phyloP scores from a whole-genome alignment of 2,797 vertebrate species.

The Zonotrichia albicollis region DNA sequence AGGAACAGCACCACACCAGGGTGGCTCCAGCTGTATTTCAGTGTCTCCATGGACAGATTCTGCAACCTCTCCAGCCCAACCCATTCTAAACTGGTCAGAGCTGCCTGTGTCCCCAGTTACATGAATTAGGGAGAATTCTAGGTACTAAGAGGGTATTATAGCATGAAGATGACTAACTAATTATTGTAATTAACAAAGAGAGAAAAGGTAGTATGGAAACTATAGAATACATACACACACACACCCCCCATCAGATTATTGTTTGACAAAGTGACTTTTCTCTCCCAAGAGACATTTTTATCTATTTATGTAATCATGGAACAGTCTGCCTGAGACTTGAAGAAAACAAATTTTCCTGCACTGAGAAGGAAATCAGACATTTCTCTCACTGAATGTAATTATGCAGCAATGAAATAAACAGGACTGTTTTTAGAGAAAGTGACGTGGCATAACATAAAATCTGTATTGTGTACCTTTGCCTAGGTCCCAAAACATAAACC shows the following conservation, averaged over 20 bases:
- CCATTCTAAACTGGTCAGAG: background rate
- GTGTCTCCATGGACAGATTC: background rate
- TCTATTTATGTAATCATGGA: background rate
- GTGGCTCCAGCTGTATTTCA: background rate
- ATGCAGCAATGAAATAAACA: background rate
- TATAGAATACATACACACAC: background rate
- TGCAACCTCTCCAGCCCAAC: background rate
- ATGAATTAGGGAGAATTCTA: rapidly evolving
- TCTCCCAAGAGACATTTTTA: background rate
- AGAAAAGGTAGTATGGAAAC: background rate
- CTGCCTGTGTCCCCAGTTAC: background rate
- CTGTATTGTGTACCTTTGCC: background rate
- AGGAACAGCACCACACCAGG: background rate
- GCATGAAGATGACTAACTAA: background rate
- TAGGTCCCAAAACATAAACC: background rate
- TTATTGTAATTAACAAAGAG: background rate
- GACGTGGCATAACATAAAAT: background rate
- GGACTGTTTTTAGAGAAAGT: background rate
- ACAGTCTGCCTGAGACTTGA: background rate
- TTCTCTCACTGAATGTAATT: background rate
- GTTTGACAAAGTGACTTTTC: background rate
- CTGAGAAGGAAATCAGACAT: background rate
- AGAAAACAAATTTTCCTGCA: background rate
- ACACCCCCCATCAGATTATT: background rate
- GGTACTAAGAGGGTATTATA: background rate